Conservation (phyloP, 2,113 vertebrate genomes). For the Pandion haliaetus region DNA sequence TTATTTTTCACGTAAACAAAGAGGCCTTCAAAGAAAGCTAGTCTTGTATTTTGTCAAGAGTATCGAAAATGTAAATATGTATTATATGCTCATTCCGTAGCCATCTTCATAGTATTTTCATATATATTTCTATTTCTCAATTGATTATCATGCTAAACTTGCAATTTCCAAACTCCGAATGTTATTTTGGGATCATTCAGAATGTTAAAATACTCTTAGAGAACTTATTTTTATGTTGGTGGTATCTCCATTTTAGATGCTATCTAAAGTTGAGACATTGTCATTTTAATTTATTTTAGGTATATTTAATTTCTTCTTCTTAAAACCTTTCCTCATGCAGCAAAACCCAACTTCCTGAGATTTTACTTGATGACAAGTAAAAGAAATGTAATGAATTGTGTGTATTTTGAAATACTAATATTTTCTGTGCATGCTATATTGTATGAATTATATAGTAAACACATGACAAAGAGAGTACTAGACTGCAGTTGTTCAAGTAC, state of each 20-base stretch:
- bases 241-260: background rate
- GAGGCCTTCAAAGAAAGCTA: background rate
- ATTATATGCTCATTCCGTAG: background rate
- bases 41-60: background rate
- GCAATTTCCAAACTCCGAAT: background rate
- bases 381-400: background rate
- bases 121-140: background rate
- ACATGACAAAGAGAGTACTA: background rate
- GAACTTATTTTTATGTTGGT: background rate
- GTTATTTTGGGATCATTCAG: background rate
- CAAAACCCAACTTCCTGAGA: background rate
- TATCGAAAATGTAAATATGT: background rate
- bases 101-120: background rate
- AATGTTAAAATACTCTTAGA: background rate
- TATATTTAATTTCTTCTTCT: background rate
- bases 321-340: background rate
- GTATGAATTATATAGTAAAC: background rate
- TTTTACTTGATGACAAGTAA: fast-evolving
- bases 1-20: background rate
- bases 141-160: background rate
- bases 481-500: background rate
- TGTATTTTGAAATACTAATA: background rate
- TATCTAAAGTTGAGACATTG: background rate
- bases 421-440: background rate
- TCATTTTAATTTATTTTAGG: background rate